These are phyloP conservation scores for Rhabdophis nuchalis DNA, from an alignment of 2,797 vertebrate genomes.

Conservation along the genomic window DNA sequence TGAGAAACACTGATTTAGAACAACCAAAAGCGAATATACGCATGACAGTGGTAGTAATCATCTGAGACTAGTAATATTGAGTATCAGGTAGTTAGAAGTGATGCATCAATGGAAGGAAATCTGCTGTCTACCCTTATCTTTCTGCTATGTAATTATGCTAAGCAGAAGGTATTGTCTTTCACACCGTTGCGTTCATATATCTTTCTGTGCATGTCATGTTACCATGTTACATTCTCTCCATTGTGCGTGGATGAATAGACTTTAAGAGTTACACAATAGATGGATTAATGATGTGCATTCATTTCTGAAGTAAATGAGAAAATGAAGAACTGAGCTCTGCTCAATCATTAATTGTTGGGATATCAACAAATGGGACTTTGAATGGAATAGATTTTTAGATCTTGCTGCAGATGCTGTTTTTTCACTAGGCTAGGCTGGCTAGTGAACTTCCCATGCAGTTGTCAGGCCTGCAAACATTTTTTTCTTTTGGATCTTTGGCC, in stretches of 20 bases:
- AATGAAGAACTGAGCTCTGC: background rate
- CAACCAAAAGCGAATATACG: background rate
- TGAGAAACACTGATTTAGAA: background rate
- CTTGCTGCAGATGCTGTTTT: background rate
- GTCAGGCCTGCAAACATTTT: too few species aligned
- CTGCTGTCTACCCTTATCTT: background rate
- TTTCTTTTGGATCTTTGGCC: too few species aligned
- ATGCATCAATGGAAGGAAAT: background rate
- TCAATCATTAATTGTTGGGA: background rate
- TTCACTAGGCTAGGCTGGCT: background rate
- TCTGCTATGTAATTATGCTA: background rate
- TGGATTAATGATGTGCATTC: background rate
- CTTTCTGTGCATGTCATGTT: background rate
- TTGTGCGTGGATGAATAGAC: background rate
- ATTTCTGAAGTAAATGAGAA: background rate
- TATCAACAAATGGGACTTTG: background rate
- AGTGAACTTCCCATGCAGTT: background rate
- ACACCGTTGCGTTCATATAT: background rate
- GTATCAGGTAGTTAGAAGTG: background rate
- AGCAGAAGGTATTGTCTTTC: background rate
- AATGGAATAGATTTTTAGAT: background rate
- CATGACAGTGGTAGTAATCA: background rate
- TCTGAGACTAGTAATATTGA: background rate
- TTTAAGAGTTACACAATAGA: background rate
- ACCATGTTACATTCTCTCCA: background rate